Conservation (phyloP, 2,797 vertebrate species). For the Pogoniulus pusillus region DNA sequence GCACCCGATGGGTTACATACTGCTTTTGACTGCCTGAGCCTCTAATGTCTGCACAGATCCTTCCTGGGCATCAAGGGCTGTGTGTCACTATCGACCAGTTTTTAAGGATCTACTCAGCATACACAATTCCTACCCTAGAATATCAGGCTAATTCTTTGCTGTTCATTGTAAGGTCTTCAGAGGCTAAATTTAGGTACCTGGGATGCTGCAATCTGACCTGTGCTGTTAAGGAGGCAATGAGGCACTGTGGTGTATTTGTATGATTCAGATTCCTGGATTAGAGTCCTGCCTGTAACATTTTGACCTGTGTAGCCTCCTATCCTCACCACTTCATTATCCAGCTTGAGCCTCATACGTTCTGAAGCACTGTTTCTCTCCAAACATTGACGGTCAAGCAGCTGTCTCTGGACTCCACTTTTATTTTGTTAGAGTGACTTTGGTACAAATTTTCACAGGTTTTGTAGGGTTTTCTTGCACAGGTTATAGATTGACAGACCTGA, state of each 20-base stretch:
- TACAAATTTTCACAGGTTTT: neutral
- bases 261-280: neutral
- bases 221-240: neutral
- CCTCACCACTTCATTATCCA: neutral
- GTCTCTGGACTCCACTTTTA: neutral
- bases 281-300: neutral
- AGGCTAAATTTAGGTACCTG: neutral
- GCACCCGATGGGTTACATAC: neutral
- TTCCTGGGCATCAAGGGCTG: neutral
- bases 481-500: neutral
- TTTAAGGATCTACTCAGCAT: neutral
- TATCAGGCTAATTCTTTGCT: neutral
- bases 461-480: rapidly evolving
- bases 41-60: neutral
- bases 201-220: neutral
- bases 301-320: neutral
- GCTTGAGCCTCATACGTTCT: rapidly evolving
- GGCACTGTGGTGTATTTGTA: neutral
- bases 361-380: neutral
- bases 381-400: neutral
- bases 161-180: neutral
- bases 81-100: neutral
- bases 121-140: neutral
- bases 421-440: neutral
- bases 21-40: neutral